phyloP scores from a whole-genome alignment of 2,797 vertebrate species.

The Rhynchonycteris naso region DNA sequence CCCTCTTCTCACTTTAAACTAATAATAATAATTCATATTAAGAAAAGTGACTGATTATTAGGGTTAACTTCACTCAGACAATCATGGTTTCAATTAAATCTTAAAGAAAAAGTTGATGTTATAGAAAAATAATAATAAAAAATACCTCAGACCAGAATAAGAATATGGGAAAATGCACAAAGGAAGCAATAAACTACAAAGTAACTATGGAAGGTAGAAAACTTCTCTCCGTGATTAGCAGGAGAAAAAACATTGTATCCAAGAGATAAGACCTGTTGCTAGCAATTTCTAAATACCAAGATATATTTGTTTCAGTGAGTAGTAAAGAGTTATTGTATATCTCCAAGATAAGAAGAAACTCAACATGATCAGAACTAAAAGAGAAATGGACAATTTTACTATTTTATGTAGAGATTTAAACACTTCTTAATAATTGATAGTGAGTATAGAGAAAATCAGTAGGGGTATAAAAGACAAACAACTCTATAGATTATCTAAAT shows the following conservation, averaged over 20 bases:
- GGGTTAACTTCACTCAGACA: background rate
- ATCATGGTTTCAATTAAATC: background rate
- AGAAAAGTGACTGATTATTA: background rate
- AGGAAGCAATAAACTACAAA: background rate
- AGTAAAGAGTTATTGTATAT: background rate
- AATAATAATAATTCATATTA: background rate
- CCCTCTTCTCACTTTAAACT: no score
- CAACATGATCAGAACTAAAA: background rate
- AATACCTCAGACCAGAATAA: background rate
- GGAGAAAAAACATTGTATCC: background rate
- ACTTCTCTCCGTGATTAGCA: background rate
- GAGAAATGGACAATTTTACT: background rate
- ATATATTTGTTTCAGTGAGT: background rate
- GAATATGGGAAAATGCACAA: background rate
- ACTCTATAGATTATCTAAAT: background rate
- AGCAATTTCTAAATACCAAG: background rate
- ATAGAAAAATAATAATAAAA: background rate
- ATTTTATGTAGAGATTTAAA: constrained; percentile 27
- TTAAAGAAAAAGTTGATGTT: constrained; percentile 24
- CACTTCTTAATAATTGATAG: background rate
- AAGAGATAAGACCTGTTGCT: background rate
- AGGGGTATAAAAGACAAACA: background rate
- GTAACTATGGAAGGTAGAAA: background rate
- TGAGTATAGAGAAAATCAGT: background rate
- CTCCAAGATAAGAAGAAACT: background rate